These are phyloP conservation scores for Chaitophorus viminalis DNA, from an alignment of 2,888 invertebrate species.

Conservation along the genomic window DNA sequence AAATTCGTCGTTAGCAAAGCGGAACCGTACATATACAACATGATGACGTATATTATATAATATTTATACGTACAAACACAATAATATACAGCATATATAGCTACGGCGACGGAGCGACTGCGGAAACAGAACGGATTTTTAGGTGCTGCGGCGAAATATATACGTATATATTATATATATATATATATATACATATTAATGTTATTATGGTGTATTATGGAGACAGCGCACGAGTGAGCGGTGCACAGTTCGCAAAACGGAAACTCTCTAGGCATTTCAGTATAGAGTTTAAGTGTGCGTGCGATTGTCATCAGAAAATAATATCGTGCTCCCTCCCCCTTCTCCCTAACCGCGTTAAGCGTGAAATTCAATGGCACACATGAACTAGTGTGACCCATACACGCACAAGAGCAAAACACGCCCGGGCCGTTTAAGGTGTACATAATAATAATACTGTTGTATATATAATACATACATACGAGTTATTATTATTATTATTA, in stretches of 20 bases:
- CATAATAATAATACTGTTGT: too few relatives aligned
- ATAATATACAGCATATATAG: background rate
- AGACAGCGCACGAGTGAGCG: too few relatives aligned
- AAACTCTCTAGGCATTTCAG: slow-evolving; percentile 34
- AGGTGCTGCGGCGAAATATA: background rate
- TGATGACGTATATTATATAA: too few relatives aligned
- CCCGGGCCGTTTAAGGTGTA: background rate
- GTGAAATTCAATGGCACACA: background rate
- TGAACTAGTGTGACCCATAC: too few relatives aligned
- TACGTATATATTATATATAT: too few relatives aligned
- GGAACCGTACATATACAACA: background rate
- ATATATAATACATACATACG: too few relatives aligned
- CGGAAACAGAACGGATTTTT: slow-evolving; percentile 45
- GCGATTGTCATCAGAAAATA: slow-evolving; percentile 29
- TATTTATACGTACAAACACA: background rate
- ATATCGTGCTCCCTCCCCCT: too few relatives aligned
- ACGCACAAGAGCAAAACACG: background rate
- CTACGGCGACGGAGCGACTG: background rate
- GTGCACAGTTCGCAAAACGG: slow-evolving; percentile 34
- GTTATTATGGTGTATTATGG: too few relatives aligned
- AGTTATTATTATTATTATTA: too few relatives aligned
- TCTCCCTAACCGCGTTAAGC: background rate
- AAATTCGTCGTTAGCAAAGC: slow-evolving; percentile 48
- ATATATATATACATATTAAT: too few relatives aligned
- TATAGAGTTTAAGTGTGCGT: background rate